phyloP scores from a whole-genome alignment of 2,113 vertebrate genomes.

The Archocentrus centrarchus region DNA sequence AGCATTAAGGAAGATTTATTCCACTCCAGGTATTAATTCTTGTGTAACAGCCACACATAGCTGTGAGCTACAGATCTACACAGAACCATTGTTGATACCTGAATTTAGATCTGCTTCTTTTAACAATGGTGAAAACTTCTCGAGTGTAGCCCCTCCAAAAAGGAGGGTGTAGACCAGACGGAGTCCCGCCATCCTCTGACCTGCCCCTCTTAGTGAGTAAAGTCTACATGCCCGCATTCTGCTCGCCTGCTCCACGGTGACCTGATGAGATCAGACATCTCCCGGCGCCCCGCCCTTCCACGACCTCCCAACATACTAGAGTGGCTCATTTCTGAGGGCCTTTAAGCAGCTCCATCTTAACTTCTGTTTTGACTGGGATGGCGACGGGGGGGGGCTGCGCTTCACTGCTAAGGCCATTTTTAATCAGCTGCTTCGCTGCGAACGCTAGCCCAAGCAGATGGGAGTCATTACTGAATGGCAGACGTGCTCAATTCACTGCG shows the following conservation, averaged over 20 bases:
- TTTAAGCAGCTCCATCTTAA: conserved; percentile 62
- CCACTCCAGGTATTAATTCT: neutral
- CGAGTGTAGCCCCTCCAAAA: neutral
- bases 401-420: conserved; percentile 62
- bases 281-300: neutral
- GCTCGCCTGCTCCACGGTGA: conserved; percentile 63
- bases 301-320: conserved; percentile 29
- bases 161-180: neutral
- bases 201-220: neutral
- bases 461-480: conserved; percentile 74
- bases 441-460: conserved; percentile 71
- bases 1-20: neutral
- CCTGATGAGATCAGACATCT: conserved; percentile 72
- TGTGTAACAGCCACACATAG: neutral
- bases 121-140: neutral
- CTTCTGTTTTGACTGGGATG: conserved; percentile 71
- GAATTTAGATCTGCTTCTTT: neutral
- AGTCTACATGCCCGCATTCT: conserved; percentile 48
- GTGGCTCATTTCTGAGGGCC: conserved; percentile 52
- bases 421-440: conserved; percentile 65
- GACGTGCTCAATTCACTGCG: conserved; percentile 72
- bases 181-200: conserved; percentile 18
- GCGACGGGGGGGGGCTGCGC: neutral
- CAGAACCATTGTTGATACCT: neutral
- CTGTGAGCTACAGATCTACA: neutral